These are phyloP conservation scores for Clarias macrocephalus DNA, from an alignment of 2,113 vertebrate genomes.

Conservation along the genomic window DNA sequence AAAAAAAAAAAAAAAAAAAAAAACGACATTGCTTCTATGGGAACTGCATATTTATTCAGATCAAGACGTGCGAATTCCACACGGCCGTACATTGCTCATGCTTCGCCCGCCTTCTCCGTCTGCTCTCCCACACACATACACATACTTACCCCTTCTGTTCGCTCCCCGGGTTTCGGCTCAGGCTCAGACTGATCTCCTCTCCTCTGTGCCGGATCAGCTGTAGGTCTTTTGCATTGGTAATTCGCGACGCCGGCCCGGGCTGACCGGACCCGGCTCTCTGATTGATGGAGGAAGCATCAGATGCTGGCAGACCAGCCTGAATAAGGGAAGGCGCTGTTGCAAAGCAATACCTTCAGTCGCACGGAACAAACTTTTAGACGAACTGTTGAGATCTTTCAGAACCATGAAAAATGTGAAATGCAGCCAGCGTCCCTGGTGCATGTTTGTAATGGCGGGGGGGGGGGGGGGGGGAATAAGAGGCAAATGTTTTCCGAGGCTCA, in stretches of 20 bases:
- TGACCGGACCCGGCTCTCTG: not conserved
- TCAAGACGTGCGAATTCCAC: slow-evolving; percentile 13
- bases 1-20: too few relatives aligned
- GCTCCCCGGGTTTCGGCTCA: not conserved
- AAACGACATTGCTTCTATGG: not conserved
- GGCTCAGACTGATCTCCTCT: not conserved
- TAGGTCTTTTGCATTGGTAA: slow-evolving; percentile 22
- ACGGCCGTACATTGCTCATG: not conserved
- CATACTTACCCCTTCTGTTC: slow-evolving; percentile 9
- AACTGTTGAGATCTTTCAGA: not conserved
- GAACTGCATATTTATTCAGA: slow-evolving; percentile 21
- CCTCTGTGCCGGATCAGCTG: not conserved
- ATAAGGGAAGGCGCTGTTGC: not conserved
- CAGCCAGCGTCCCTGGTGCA: not conserved
- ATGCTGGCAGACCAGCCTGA: not conserved
- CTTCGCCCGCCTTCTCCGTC: slow-evolving; percentile 8
- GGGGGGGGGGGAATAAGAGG: not conserved
- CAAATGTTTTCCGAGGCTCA: not conserved
- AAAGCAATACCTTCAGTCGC: not conserved
- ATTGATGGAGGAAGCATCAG: not conserved
- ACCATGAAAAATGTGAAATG: not conserved
- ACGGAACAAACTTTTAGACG: not conserved
- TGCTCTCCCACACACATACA: slow-evolving; percentile 8
- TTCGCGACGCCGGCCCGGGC: not conserved
- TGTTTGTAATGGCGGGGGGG: not conserved